phyloP scores from a whole-genome alignment of 2,888 invertebrate genomes.

The Vanessa cardui region DNA sequence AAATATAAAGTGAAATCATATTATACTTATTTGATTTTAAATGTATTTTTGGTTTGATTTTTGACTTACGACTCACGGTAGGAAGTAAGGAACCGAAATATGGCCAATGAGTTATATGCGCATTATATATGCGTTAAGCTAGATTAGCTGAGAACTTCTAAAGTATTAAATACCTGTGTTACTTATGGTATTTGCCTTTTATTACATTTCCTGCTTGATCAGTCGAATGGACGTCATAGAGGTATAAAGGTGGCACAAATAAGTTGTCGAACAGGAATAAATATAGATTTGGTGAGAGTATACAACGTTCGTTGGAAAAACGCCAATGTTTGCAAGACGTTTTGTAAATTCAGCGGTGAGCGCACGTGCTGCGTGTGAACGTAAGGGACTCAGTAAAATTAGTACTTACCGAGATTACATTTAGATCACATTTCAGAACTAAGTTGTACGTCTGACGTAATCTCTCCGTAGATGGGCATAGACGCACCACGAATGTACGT shows the following conservation, averaged over 20 bases:
- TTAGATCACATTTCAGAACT: neutral
- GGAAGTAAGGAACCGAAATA: too few species aligned
- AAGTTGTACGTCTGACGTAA: neutral
- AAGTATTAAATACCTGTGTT: too few species aligned
- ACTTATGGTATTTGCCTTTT: neutral
- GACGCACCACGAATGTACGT: too few species aligned
- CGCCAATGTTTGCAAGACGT: constrained; percentile 55
- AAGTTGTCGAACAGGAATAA: constrained; percentile 44
- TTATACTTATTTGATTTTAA: too few species aligned
- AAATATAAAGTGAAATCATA: too few species aligned
- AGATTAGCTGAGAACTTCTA: too few species aligned
- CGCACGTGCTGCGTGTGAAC: neutral
- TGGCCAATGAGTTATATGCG: too few species aligned
- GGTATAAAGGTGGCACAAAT: constrained; percentile 40
- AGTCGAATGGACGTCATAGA: constrained; percentile 38
- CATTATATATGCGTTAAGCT: too few species aligned
- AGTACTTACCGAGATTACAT: neutral
- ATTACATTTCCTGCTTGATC: neutral
- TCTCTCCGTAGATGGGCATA: neutral
- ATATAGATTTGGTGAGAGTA: constrained; percentile 69
- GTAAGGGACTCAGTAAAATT: constrained; percentile 1
- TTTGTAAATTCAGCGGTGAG: constrained; percentile 8
- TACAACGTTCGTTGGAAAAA: constrained; percentile 66
- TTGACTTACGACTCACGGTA: too few species aligned
- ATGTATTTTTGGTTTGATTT: too few species aligned